Evolutionary conservation across 2,888 invertebrate genomes (phyloP).

Genomic region (Yponomeuta plumbellus): DNA sequence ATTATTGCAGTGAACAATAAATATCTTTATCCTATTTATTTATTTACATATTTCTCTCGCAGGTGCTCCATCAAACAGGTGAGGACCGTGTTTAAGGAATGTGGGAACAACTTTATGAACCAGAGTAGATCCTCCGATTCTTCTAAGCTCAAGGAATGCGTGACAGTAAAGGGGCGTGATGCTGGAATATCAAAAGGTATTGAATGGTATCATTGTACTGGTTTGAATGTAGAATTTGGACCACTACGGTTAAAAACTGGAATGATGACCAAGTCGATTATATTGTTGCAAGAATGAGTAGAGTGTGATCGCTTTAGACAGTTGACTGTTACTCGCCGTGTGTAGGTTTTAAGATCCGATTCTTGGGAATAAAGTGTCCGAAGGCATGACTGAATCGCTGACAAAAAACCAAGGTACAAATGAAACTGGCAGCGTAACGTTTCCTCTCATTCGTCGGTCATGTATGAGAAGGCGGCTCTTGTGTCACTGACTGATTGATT

Average conservation of each 20-base stretch:
- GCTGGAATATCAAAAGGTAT: background rate
- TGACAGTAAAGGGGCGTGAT: slow-evolving; percentile 1
- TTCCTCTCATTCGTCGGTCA: background rate
- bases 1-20: background rate
- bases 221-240: background rate
- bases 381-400: background rate
- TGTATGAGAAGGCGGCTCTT: background rate
- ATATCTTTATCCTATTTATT: background rate
- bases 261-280: background rate
- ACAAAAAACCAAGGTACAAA: background rate
- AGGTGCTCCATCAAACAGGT: no score
- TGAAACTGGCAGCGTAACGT: background rate
- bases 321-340: background rate
- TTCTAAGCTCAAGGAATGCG: background rate
- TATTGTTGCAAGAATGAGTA: background rate
- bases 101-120: background rate
- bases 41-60: background rate
- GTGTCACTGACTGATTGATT: slow-evolving; percentile 9
- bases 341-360: background rate
- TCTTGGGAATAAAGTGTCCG: background rate
- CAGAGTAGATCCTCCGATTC: background rate
- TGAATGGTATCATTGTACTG: background rate
- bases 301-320: background rate
- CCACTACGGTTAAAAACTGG: background rate
- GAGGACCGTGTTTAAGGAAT: no score